Evolutionary conservation across 2,113 vertebrate species (phyloP).

Genomic region (Rhodinocichla rosea): DNA sequence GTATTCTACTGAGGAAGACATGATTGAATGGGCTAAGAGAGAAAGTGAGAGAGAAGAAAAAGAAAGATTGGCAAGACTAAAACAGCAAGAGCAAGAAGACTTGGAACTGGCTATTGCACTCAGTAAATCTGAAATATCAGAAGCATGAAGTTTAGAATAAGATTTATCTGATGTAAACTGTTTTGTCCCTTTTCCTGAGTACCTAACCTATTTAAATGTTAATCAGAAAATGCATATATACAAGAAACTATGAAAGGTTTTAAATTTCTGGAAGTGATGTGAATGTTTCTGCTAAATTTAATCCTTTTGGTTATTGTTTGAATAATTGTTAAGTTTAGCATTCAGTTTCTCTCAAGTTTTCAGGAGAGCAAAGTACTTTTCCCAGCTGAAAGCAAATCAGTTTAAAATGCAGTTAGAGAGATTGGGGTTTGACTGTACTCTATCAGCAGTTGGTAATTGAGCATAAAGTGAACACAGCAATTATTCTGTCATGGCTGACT

Average conservation of each 20-base stretch:
- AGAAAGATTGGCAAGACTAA: conserved; percentile 90
- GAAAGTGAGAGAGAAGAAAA: conserved; percentile 97
- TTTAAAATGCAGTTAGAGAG: conserved; percentile 29
- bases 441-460: conserved; percentile 55
- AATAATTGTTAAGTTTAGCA: conserved; percentile 21
- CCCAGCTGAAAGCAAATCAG: conserved; percentile 46
- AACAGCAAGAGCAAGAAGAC: conserved; percentile 97
- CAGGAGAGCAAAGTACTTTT: conserved; percentile 29
- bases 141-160: conserved; percentile 76
- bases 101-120: conserved; percentile 98
- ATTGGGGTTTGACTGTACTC: conserved; percentile 28
- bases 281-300: conserved; percentile 56
- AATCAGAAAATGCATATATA: conserved; percentile 70
- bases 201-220: conserved; percentile 68
- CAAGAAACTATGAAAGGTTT: conserved; percentile 66
- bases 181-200: conserved; percentile 56
- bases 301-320: conserved; percentile 28
- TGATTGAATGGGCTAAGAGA: conserved; percentile 99
- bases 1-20: conserved; percentile 97
- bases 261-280: conserved; percentile 67
- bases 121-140: conserved; percentile 98
- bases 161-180: conserved; percentile 30
- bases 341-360: conserved; percentile 10
- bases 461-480: conserved; percentile 23
- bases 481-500: conserved; percentile 16